Base-by-base conservation (phyloP, 2,888 invertebrate species). In the Spicauda simplicius region DNA sequence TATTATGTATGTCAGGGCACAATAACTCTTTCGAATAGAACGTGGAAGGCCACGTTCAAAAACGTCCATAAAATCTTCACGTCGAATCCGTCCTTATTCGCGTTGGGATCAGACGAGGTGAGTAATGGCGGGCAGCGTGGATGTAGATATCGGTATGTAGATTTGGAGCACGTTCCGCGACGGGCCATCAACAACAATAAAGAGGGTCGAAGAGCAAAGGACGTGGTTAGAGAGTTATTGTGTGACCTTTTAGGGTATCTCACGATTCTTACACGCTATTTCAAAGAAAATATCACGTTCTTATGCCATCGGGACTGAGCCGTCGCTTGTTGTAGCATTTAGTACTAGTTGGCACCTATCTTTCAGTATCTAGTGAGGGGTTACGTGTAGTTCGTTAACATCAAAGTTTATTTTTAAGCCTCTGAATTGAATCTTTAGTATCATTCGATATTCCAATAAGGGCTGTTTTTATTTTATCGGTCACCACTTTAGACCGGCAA, bases 161-260 rank as follows among this genome's bases (percentile, higher is more conserved):
- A 66, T 66, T 55, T 20, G 50, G 60, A 58, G 56, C 64, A 25
- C 59, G 65, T 54, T 54, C 45, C 48, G 18, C 33, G 66, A 55
- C 66, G 60, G 37, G 56, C 60, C 61, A 67, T 67, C 66, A 67
- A 67, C 66, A 61, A 67, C 50, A 61, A 61, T 61, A 61, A 61
- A 61, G 61, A 61, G 56, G 59, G 66, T 65, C 59, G 53, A 20
- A 59, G 65, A 53, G 65, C 30, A 14, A 53, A 58, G 48, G 25
- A 59, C 65, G 65, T 54, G 64, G 64, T 53, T 52, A 54, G 59
- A 37, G 61, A 16, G 61, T 33, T 33, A 60, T 61, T 61, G 53
- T 61, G 52, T 41, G 41, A 41, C 48, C 48, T 48, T 48, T 48
- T 48, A 48, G 16, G 48, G 7, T 16, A 48, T 16, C 48, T 48